Evolutionary conservation across 2,888 invertebrate genomes (phyloP).

Genomic region (Platypus cylindrus): DNA sequence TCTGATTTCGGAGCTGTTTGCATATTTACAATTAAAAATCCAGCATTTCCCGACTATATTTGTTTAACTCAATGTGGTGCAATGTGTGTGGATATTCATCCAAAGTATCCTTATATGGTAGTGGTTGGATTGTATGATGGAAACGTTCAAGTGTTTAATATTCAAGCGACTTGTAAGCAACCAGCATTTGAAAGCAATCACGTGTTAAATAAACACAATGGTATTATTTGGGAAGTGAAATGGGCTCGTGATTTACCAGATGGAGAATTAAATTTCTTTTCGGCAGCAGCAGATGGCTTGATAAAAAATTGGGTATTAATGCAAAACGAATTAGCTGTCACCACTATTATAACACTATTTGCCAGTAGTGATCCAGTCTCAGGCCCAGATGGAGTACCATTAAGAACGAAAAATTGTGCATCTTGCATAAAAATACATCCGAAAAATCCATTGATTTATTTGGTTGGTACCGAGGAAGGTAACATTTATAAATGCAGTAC

Average conservation of each 20-base stretch:
- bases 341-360: slow-evolving; percentile 63
- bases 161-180: slow-evolving; percentile 51
- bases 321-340: slow-evolving; percentile 65
- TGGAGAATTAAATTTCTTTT: slow-evolving; percentile 85
- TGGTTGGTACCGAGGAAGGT: slow-evolving; percentile 90
- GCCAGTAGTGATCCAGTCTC: slow-evolving; percentile 53
- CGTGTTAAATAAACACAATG: slow-evolving; percentile 74
- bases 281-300: slow-evolving; percentile 79
- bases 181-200: slow-evolving; percentile 67
- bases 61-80: slow-evolving; percentile 74
- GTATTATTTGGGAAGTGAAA: slow-evolving; percentile 81
- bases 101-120: slow-evolving; percentile 66
- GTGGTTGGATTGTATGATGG: slow-evolving; percentile 75
- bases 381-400: slow-evolving; percentile 67
- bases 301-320: slow-evolving; percentile 81
- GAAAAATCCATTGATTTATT: slow-evolving; percentile 60
- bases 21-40: slow-evolving; percentile 85
- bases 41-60: slow-evolving; percentile 82
- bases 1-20: slow-evolving; percentile 69
- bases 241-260: slow-evolving; percentile 87
- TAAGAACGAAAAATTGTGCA: slow-evolving; percentile 66
- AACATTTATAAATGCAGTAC: slow-evolving; percentile 85
- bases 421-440: slow-evolving; percentile 85
- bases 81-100: slow-evolving; percentile 80
- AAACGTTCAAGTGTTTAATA: slow-evolving; percentile 81